Percentiles rank a stretch among this genome's conserved stretches.
phyloP scores from a whole-genome alignment of 2,797 vertebrate genomes.

The Spheniscus humboldti region DNA sequence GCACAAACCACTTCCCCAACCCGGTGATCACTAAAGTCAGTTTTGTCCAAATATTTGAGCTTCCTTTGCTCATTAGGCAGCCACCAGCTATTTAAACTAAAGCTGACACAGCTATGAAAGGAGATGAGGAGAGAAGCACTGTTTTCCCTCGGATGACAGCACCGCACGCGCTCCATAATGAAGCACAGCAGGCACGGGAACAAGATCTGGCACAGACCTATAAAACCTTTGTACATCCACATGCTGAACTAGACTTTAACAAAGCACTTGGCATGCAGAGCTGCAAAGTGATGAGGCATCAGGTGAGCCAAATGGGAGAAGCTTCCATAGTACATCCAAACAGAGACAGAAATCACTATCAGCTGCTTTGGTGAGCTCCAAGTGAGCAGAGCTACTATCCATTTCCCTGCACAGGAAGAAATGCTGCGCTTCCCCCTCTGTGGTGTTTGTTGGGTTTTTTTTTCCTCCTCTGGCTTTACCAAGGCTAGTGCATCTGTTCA shows the following conservation, averaged over 20 bases:
- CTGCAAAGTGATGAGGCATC: not conserved
- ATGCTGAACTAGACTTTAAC: not conserved
- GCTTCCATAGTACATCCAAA: not conserved
- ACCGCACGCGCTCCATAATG: fast-evolving
- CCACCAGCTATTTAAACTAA: not conserved
- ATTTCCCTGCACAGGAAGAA: not conserved
- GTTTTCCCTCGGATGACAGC: not conserved
- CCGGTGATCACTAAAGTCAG: not conserved
- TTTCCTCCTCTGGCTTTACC: not conserved
- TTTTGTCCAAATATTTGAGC: not conserved
- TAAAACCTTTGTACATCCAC: not conserved
- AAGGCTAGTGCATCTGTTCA: not conserved
- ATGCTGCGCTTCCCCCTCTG: not conserved
- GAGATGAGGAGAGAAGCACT: not conserved
- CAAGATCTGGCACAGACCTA: not conserved
- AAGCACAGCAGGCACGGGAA: not conserved
- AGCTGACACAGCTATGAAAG: not conserved
- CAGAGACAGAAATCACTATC: not conserved
- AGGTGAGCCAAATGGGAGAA: not conserved
- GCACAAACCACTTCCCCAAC: not conserved
- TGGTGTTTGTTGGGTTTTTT: too few relatives aligned
- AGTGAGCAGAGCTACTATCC: not conserved
- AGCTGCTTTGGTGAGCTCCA: not conserved
- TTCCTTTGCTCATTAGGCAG: not conserved
- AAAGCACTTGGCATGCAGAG: not conserved